Evolutionary conservation across 2,113 vertebrate genomes (phyloP).

Genomic region (Centrocercus urophasianus): DNA sequence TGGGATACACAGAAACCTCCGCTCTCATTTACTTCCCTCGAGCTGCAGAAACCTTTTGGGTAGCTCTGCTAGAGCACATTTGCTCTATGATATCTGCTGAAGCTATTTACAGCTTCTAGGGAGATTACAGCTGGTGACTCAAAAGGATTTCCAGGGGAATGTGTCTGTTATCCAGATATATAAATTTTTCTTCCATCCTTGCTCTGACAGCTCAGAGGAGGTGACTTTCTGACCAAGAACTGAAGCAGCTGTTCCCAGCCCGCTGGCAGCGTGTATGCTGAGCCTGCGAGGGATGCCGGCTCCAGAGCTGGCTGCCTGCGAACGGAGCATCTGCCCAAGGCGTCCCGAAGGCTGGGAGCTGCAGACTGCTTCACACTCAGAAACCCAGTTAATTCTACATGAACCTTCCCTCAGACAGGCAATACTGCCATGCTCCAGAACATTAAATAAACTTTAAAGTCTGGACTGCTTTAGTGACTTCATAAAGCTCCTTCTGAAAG

Average conservation of each 20-base stretch:
- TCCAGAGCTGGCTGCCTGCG: conserved; percentile 3
- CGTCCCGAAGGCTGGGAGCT: background rate
- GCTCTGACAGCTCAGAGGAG: background rate
- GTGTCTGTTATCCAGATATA: conserved; percentile 7
- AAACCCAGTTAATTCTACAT: background rate
- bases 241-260: conserved; percentile 31
- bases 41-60: conserved; percentile 7
- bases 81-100: conserved; percentile 25
- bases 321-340: conserved; percentile 8
- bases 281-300: background rate
- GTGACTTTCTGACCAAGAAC: conserved; percentile 51
- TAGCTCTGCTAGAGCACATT: conserved; percentile 39
- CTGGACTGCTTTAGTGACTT: background rate
- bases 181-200: background rate
- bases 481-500: background rate
- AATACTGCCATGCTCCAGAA: background rate
- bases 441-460: background rate
- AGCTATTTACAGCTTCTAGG: conserved; percentile 42
- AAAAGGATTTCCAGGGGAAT: conserved; percentile 15
- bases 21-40: background rate
- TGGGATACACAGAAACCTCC: background rate
- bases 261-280: background rate
- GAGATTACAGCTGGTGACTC: conserved; percentile 55
- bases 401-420: background rate
- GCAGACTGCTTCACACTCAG: background rate